Percentiles rank a stretch among this genome's conserved stretches.
phyloP scores from a whole-genome alignment of 2,888 invertebrate species.

The Nemotelus pantherinus region DNA sequence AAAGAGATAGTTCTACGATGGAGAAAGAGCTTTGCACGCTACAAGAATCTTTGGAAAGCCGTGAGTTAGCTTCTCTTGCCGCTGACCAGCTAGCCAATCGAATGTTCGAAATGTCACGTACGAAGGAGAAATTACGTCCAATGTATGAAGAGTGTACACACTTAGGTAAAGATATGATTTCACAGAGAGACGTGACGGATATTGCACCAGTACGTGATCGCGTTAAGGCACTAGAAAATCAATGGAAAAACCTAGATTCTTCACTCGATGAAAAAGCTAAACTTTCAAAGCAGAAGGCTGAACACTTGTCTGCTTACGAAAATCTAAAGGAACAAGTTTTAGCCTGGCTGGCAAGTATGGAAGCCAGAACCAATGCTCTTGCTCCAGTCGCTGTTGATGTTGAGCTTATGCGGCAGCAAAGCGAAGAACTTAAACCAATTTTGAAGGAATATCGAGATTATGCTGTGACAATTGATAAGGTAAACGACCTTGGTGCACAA shows the following conservation, averaged over 20 bases:
- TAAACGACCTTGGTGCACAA: conserved; percentile 86
- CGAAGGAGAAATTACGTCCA: conserved; percentile 71
- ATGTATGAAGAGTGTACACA: conserved; percentile 81
- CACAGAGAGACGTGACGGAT: conserved; percentile 89
- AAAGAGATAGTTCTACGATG: conserved; percentile 72
- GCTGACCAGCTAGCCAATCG: conserved; percentile 72
- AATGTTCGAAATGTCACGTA: conserved; percentile 66
- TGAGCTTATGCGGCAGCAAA: conserved; percentile 84
- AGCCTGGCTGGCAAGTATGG: conserved; percentile 86
- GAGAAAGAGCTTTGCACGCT: conserved; percentile 78
- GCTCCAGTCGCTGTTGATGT: conserved; percentile 89
- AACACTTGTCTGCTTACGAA: conserved; percentile 88
- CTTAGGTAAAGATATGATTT: conserved; percentile 82
- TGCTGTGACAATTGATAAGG: conserved; percentile 84
- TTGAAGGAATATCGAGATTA: conserved; percentile 90
- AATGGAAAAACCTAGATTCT: conserved; percentile 88
- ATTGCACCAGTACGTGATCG: conserved; percentile 83
- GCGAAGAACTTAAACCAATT: conserved; percentile 84
- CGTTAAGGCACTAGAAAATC: conserved; percentile 85
- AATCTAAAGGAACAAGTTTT: conserved; percentile 79
- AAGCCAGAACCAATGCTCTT: conserved; percentile 78
- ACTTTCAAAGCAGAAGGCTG: conserved; percentile 83
- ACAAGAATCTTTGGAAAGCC: conserved; percentile 77
- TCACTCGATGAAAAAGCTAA: conserved; percentile 86
- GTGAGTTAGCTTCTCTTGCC: conserved; percentile 75